Evolutionary conservation across 2,888 invertebrate species (phyloP), one percentile per base, ranked within the genome.

Genomic region (Shargacucullia verbasci): DNA sequence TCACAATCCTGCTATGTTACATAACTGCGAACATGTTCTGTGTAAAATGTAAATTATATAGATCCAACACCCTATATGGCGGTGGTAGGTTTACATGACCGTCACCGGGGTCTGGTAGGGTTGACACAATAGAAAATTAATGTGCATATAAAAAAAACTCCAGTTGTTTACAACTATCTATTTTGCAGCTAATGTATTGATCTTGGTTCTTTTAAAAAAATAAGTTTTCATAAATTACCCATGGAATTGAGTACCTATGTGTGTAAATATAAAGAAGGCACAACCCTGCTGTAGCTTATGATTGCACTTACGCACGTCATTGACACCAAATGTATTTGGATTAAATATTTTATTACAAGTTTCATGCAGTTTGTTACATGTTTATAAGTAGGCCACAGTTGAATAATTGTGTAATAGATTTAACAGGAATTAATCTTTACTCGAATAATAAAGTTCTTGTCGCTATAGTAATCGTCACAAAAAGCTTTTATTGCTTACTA

Each of bases 11-110:
- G 72, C 68, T 60, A 69, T 55, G 52, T 76, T 74, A 78, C 66
- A 59, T 78, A 75, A 81, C n/a, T 53, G 31, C 44, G 43, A 56
- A 49, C 59, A 69, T 64, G 61, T 54, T 54, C 39, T 58, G 46
- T 67, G 59, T 59, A 60, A 70, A 61, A 80, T 80, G 72, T 67
- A 77, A n/a, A n/a, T n/a, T n/a, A n/a, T n/a, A n/a, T n/a, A n/a
- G n/a, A n/a, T n/a, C n/a, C n/a, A 80, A 59, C 68, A 56, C 79
- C 77, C 53, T 80, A 83, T 62, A 84, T 53, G 84, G 84, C 34
- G 37, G 54, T 45, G 38, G 40, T 41, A 14, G 53, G 37, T 53
- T 60, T 12, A 50, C 41, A 46, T 64, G 62, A 47, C 50, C 27
- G 43, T 20, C 49, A 59, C 35, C 38, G 37, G 33, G 20, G 4